A percentile compares a stretch with the other conserved stretches of the same genome.
Evolutionary conservation across 2,113 vertebrate species (phyloP).

Genomic region (Varanus salvator): DNA sequence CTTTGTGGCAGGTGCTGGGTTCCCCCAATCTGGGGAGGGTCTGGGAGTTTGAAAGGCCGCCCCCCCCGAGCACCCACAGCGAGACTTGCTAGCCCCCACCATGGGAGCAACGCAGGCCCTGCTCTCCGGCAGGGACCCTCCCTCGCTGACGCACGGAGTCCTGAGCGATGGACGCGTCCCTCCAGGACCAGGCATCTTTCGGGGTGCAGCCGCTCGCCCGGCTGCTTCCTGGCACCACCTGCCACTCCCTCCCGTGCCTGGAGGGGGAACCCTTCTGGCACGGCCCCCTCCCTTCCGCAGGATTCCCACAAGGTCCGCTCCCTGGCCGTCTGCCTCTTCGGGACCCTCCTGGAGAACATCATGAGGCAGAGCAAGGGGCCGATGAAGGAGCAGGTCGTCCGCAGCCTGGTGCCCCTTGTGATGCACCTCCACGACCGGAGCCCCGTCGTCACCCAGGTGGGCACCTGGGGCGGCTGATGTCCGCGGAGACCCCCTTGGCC

Average conservation of each 20-base stretch:
- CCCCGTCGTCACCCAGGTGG: neutral
- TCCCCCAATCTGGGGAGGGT: too few relatives aligned
- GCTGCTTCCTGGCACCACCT: too few relatives aligned
- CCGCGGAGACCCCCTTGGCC: too few relatives aligned
- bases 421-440: neutral
- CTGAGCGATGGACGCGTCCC: too few relatives aligned
- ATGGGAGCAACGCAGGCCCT: neutral
- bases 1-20: too few relatives aligned
- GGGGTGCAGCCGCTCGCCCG: too few relatives aligned
- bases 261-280: neutral
- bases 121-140: neutral
- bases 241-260: too few relatives aligned
- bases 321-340: neutral
- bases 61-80: too few relatives aligned
- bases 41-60: too few relatives aligned
- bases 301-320: neutral
- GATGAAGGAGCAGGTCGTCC: neutral
- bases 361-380: neutral
- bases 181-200: too few relatives aligned
- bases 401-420: neutral
- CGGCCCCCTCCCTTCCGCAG: neutral
- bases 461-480: neutral
- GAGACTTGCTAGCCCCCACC: too few relatives aligned
- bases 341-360: neutral
- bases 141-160: too few relatives aligned